These are phyloP conservation scores for Scaeva pyrastri DNA, from an alignment of 2,888 invertebrate genomes.

Conservation along the genomic window DNA sequence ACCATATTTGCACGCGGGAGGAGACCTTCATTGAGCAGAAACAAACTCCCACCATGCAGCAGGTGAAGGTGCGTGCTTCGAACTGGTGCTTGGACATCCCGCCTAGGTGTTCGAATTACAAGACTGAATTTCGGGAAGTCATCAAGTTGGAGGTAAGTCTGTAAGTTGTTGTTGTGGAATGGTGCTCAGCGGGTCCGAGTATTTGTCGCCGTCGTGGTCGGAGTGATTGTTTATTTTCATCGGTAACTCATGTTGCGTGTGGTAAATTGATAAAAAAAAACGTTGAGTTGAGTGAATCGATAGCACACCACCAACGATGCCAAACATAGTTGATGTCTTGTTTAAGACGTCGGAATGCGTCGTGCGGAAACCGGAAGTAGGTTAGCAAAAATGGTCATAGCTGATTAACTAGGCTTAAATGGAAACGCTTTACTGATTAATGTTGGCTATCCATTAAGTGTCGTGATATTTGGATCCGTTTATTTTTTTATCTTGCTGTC, in stretches of 20 bases:
- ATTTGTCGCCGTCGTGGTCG: neutral
- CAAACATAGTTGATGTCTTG: neutral
- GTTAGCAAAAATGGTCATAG: conserved; percentile 18
- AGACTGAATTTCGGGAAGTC: conserved; percentile 88
- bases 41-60: conserved; percentile 84
- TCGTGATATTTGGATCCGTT: neutral
- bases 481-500: neutral
- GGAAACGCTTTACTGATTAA: neutral
- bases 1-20: conserved; percentile 82
- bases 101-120: conserved; percentile 91
- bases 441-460: neutral
- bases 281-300: neutral
- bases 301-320: neutral
- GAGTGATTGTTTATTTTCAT: neutral
- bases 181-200: neutral
- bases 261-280: neutral
- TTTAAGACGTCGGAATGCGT: neutral
- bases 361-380: conserved; percentile 46
- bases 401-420: neutral
- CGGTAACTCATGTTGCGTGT: neutral
- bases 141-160: conserved; percentile 88
- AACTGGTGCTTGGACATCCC: conserved; percentile 92
- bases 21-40: conserved; percentile 85
- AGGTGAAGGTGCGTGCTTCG: conserved; percentile 89
- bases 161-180: neutral